Base-by-base conservation (phyloP, 1,140 invertebrate species). In the Polypedilum pembai region DNA sequence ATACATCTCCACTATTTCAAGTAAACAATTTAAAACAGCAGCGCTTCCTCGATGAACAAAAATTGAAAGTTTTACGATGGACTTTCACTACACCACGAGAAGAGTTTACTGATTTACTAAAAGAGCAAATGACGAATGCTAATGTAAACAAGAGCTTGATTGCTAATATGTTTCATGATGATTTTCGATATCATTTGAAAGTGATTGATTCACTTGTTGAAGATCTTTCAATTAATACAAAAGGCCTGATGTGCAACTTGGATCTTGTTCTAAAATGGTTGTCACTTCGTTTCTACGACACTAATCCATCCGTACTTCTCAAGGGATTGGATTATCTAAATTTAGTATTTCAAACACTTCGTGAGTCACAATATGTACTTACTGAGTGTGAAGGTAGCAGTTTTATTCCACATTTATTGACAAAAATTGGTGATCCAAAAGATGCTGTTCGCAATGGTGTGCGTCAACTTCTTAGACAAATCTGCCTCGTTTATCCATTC, bases 201-300 rank as follows among this genome's bases (percentile, higher is more conserved):
- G 96, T 95, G 7, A 94, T 99, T 76, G 95, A 99, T 82, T 85
- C 90, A 1, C 84, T 99, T 20, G 90, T 87, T 74, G 94, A 96
- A 85, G 92, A 94, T 84, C 83, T 95, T 33, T 85, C 89, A 7
- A 87, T 86, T 20, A 91, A 93, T 77, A 87, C 88, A 15, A 87
- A 89, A 79, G 92, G 94, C 5, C 86, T 96, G 20, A 88, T 95
- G 40, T 90, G 89, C 12, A 99, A 98, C 85, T 85, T 98, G 74
- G 98, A 99, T 85, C 84, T 99, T 63, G 91, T 99, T 75, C 85
- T 99, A 10, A 98, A 97, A 82, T 99, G 98, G 98, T 81, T 98
- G 75, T 98, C 96, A 0, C 81, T 99, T 15, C 85, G 96, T 76
- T 99, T 99, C 83, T 98, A 98, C 79, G 97, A 99, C 84, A 99